Evolutionary conservation across 2,113 vertebrate species (phyloP), one percentile per base, ranked within the genome.

Genomic region (Cricetomys ansorgei): DNA sequence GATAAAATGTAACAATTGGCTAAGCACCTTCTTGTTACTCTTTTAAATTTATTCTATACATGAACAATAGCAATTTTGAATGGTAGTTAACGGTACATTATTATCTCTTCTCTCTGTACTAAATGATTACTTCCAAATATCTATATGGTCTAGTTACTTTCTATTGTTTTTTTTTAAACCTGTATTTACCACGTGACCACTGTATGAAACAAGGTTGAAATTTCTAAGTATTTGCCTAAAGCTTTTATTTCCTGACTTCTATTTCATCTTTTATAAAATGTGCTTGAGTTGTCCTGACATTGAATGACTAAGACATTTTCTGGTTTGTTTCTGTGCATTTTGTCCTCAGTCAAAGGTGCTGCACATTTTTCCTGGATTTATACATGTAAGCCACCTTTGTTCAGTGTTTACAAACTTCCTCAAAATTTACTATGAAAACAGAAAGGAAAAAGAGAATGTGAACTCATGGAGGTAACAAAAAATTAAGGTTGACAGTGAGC

Each of bases 181-280:
- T 89, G 13, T 89, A 55, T 50, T 90, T 57, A 50, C 67, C 43
- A 73, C 69, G 7, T 80, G 21, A 94, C 67, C 29, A 59, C 64
- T 57, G 76, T 0, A 50, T 7, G 27, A 95, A 94, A n/a, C 86
- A 94, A 90, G 9, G 9, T 43, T 88, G 13, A 65, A 84, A 3
- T 95, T 95, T 80, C 21, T 31, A 92, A 84, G 27, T 48, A 53
- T 50, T 27, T 83, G 17, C 59, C 17, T 48, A 57, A 83, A 83
- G 19, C 12, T 27, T 25, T 84, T 88, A 65, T 83, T 92, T 48
- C 40, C 69, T 85, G 5, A 34, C 9, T 85, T 86, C 45, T 17
- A 84, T 89, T 89, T 80, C 3, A 62, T 77, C 2, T 62, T 69
- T 94, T 83, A 43, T 55, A 88, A 96, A 94, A 77, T 23, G 67